Base-by-base conservation (phyloP, 2,797 vertebrate genomes). In the Rhabdophis nuchalis region DNA sequence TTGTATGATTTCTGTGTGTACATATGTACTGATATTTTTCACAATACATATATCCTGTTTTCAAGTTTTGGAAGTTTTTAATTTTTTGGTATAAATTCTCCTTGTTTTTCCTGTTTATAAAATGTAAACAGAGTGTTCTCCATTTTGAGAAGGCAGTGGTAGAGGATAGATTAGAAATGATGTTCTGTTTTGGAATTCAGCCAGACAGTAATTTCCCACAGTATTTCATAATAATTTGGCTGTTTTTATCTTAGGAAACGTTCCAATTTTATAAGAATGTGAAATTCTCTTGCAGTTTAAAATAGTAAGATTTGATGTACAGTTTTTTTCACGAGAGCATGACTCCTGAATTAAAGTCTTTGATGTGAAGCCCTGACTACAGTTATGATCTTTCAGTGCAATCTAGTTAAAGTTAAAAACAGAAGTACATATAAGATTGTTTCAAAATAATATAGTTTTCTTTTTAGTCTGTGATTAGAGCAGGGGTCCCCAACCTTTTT, bases 141-240 rank as follows among this genome's bases (percentile, higher is more conserved):
- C 54, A 36, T 41, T 53, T 87, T 36, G 41, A 87, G 64, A 53
- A 57, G 23, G 3, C 54, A 90, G 61, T 36, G n/a, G 18, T 57
- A 77, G 5, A 25, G n/a, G 27, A 36, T 53, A 36, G 41, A 32
- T 36, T 87, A 60, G 8, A 92, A 77, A 29, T 20, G 29, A 46
- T 50, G 50, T 90, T 23, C n/a, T 86, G 27, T n/a, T 56, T 90
- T 77, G 54, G 14, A 87, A 58, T 90, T 60, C 41, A 14, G 29
- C 89, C 92, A 92, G 54, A 11, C 41, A 36, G 54, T 90, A 90
- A 92, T 87, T 50, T 90, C 87, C 89, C 85, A 90, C 46, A 90
- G 60, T 36, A n/a, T 90, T 77, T 87, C 88, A 87, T 77, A 77
- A 86, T 41, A 52, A 87, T 56, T 77, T 77, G 41, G 61, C 61